phyloP scores from a whole-genome alignment of 2,113 vertebrate genomes.

The human (Homo sapiens) region GRCh38 chr2:234182501-234183000 shows the following conservation, averaged over 20 bases:
- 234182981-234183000: not conserved
- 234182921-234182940: not conserved
- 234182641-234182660: not conserved
- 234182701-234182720: not conserved
- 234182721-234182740: no score
- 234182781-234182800: not conserved
- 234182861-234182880: not conserved
- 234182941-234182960: not conserved
- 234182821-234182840: not conserved
- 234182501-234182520: not conserved
- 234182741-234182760: not conserved
- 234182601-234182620: not conserved
- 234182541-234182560: not conserved
- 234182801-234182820: not conserved
- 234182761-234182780: not conserved
- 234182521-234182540: not conserved
- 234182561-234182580: not conserved
- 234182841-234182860: not conserved
- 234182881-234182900: not conserved
- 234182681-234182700: not conserved
- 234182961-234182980: not conserved
- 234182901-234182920: accelerated
- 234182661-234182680: not conserved
- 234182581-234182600: not conserved
- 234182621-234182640: not conserved